Base-by-base conservation (phyloP, 2,113 vertebrate genomes). In the Dasyprocta punctata region DNA sequence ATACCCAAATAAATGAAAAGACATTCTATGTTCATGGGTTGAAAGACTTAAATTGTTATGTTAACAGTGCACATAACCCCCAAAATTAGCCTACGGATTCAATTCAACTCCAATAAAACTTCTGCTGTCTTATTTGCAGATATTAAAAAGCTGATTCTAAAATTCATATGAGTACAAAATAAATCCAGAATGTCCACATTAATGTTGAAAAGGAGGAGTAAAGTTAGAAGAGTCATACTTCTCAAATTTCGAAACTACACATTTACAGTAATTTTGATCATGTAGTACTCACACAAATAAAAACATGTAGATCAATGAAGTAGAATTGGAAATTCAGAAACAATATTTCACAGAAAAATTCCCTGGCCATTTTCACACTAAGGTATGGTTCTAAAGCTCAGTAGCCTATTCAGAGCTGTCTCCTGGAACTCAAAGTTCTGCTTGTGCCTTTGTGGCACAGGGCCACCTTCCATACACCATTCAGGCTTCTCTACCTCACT, bases 41-140 rank as follows among this genome's bases (percentile, higher is more conserved):
- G 61, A 38, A 63, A 87, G 13, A 85, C 33, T 61, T 95, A 95
- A 75, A 61, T 81, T 89, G 7, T 90, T 95, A 75, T 52, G 24
- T 49, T 86, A 33, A 69, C 28, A 58, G 75, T 73, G 41, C 22
- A 63, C 3, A 14, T 10, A 33, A 12, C 81, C 14, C 24, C n/a
- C 33, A 61, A 61, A 77, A 84, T 26, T 73, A 47, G 13, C 56
- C 36, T 67, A 33, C 24, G 89, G 81, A 89, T 73, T 78, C 47
- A 69, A 30, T 47, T 30, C 1, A 63, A 36, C 61, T 30, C 1
- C 28, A 65, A 36, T 69, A 60, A 92, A 93, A 81, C 33, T 9
- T 13, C 80, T 49, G n/a, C 4, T 56, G 24, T 82, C 7, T 71
- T 92, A 30, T 54, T 44, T 94, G 33, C 30, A 92, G 81, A 83